Base-by-base conservation (phyloP, 2,113 vertebrate species). In the Megaleporinus macrocephalus region DNA sequence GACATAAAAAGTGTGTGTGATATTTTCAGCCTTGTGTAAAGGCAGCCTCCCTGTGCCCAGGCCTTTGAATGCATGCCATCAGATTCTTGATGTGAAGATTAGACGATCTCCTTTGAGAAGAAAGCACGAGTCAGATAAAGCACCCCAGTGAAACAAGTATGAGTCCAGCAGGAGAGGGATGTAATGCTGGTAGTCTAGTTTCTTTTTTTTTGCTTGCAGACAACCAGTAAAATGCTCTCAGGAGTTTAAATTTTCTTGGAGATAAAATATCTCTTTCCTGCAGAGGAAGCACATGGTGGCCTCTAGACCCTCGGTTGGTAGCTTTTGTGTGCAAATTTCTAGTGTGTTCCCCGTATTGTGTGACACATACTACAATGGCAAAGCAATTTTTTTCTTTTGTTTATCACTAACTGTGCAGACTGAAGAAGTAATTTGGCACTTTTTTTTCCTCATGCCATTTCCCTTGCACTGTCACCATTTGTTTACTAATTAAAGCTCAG, bases 41-140 rank as follows among this genome's bases (percentile, higher is more conserved):
- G 29, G 2, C n/a, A 36, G 30, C 14, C 68, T 62, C 12, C 33
- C 66, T 47, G 30, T 59, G 30, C 24, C 68, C 68, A 47, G 33
- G 53, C 20, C 18, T 79, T 79, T 79, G 78, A 79, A 16, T 47
- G 26, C 44, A 79, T 79, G 68, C 68, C 68, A 79, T 79, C 36
- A 61, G 27, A 61, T 71, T 61, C 68, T 79, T 79, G 24, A 61
- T 14, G 26, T 13, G 18, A 24, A 71, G 55, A 79, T 79, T 41
- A 79, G 49, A 70, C 0, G 65, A 69, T 55, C 24, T 51, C 55
- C 30, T 13, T 49, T 41, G 53, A 71, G 29, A 47, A 77, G 53
- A 71, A 79, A 72, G 33, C 26, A 0, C 30, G 36, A 29, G 16
- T 61, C n/a, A 72, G 68, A 79, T 72, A 62, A 79, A 79, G 4